phyloP scores from a whole-genome alignment of 2,113 vertebrate genomes.

The Gymnobelideus leadbeateri region DNA sequence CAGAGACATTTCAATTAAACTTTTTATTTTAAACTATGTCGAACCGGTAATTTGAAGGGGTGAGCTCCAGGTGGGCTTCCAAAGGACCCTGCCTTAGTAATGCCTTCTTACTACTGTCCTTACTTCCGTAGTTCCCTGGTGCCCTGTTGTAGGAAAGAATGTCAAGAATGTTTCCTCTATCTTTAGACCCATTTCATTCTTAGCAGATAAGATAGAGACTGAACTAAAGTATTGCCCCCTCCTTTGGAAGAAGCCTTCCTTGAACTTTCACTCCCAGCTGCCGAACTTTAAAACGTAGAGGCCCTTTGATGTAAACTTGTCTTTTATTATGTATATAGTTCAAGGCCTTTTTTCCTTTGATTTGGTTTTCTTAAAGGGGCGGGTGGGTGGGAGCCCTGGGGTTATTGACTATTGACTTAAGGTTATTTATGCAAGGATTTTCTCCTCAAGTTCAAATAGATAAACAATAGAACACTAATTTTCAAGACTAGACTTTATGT shows the following conservation, averaged over 20 bases:
- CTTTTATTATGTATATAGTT: neutral
- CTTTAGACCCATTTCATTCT: conserved; percentile 65
- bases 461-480: neutral
- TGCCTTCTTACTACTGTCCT: neutral
- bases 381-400: neutral
- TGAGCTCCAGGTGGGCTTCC: neutral
- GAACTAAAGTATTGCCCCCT: neutral
- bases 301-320: neutral
- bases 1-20: neutral
- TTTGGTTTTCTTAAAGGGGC: neutral
- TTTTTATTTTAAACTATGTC: neutral
- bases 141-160: conserved; percentile 71
- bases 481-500: neutral
- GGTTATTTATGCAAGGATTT: neutral
- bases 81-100: neutral
- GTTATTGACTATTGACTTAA: neutral
- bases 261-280: neutral
- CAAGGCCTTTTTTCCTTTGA: neutral
- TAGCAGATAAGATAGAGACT: conserved; percentile 59
- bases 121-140: neutral
- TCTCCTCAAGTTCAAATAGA: neutral
- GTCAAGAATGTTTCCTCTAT: conserved; percentile 78
- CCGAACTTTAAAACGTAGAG: neutral
- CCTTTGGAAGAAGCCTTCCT: neutral
- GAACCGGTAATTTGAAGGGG: neutral